Evolutionary conservation across 2,113 vertebrate species (phyloP).

Genomic region (Coreoperca whiteheadi): DNA sequence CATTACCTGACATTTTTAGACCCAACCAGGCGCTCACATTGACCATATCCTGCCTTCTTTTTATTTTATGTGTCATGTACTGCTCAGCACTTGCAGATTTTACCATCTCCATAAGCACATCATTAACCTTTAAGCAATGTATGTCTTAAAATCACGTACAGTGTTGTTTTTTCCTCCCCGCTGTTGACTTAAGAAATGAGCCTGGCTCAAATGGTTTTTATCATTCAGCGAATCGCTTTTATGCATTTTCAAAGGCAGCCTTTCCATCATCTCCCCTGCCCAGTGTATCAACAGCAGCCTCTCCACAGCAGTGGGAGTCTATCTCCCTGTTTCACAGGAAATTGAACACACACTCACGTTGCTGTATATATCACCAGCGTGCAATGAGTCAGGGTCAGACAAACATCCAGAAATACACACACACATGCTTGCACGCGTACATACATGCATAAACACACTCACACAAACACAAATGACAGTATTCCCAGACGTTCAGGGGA

Average conservation of each 20-base stretch:
- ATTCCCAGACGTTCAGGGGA: slow-evolving; percentile 35
- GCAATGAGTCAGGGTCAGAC: slow-evolving; percentile 37
- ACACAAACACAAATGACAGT: slow-evolving; percentile 1
- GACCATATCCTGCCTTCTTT: background rate
- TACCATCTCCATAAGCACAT: slow-evolving; percentile 39
- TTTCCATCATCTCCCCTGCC: slow-evolving; percentile 50
- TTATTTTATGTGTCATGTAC: background rate
- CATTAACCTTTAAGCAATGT: slow-evolving; percentile 66
- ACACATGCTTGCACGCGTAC: background rate
- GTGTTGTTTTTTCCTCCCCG: slow-evolving; percentile 15
- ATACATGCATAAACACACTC: slow-evolving; percentile 17
- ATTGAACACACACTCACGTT: slow-evolving; percentile 43
- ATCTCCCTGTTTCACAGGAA: slow-evolving; percentile 54
- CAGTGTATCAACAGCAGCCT: slow-evolving; percentile 47
- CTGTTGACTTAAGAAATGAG: slow-evolving; percentile 64
- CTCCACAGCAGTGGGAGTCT: slow-evolving; percentile 47
- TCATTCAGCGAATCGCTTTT: slow-evolving; percentile 60
- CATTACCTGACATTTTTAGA: slow-evolving; percentile 31
- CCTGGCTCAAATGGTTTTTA: slow-evolving; percentile 60
- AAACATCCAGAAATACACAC: slow-evolving; percentile 13
- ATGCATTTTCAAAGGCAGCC: slow-evolving; percentile 63
- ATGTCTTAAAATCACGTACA: slow-evolving; percentile 59
- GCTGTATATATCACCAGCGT: slow-evolving; percentile 22
- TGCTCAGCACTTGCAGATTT: slow-evolving; percentile 21
- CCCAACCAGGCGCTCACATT: background rate